These are phyloP conservation scores for Turritopsis rubra DNA, from an alignment of 30 jellyfish, hydroid and myxozoan genomes.

Conservation along the genomic window DNA sequence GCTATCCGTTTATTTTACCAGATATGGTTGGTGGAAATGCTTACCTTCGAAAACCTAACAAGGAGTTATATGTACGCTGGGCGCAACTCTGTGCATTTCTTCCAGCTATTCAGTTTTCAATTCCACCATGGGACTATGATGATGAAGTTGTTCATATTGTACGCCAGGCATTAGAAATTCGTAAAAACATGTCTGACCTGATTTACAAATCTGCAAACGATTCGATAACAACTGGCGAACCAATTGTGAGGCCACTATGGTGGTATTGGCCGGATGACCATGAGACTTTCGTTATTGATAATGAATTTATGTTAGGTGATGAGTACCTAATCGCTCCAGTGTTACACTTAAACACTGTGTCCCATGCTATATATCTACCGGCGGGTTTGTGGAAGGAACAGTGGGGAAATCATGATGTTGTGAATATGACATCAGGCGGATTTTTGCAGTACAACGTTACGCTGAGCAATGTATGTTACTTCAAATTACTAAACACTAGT, in stretches of 20 bases:
- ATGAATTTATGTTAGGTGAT: constrained; percentile 71
- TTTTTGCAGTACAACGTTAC: constrained; percentile 35
- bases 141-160: constrained; percentile 47
- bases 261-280: constrained; percentile 78
- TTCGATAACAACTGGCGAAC: constrained; percentile 47
- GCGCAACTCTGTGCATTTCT: constrained; percentile 67
- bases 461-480: constrained; percentile 47
- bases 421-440: constrained; percentile 40
- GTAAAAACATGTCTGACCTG: constrained; percentile 39
- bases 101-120: constrained; percentile 88
- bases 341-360: constrained; percentile 44
- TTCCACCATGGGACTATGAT: constrained; percentile 94
- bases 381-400: constrained; percentile 76
- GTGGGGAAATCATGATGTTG: constrained; percentile 41
- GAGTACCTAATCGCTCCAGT: constrained; percentile 80
- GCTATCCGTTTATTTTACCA: constrained; percentile 85
- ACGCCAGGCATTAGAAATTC: constrained; percentile 43
- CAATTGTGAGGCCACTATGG: constrained; percentile 91
- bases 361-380: constrained; percentile 43
- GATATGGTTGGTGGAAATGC: constrained; percentile 99
- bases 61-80: constrained; percentile 89
- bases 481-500: constrained; percentile 17
- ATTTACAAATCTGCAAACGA: constrained; percentile 42
- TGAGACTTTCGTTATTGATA: constrained; percentile 34
- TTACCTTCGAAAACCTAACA: constrained; percentile 46